phyloP scores from a whole-genome alignment of 2,113 vertebrate genomes.

The Tupaia tana region DNA sequence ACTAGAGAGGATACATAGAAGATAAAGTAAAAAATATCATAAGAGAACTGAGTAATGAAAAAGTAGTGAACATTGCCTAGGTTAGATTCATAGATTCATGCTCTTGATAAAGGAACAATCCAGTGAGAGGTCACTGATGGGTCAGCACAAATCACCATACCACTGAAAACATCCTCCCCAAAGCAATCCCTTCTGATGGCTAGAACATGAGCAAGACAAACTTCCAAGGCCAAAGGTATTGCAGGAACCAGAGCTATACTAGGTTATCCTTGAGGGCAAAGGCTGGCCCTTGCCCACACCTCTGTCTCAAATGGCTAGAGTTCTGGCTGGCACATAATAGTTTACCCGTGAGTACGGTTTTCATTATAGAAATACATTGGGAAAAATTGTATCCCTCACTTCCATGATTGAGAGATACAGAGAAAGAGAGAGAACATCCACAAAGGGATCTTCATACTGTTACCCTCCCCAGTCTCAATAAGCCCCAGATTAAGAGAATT shows the following conservation, averaged over 20 bases:
- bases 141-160: background rate
- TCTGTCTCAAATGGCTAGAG: background rate
- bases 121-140: background rate
- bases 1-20: background rate
- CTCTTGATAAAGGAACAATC: background rate
- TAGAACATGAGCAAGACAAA: background rate
- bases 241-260: background rate
- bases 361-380: background rate
- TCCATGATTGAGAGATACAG: too few species aligned
- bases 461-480: too few species aligned
- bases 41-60: conserved; percentile 39
- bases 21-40: background rate
- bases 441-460: too few species aligned
- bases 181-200: background rate
- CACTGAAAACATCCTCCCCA: background rate
- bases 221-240: background rate
- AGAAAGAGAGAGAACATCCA: too few species aligned
- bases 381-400: background rate
- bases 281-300: background rate
- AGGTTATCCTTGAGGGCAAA: background rate
- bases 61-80: background rate
- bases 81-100: background rate
- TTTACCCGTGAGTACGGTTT: background rate
- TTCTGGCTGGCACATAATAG: background rate
- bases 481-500: too few species aligned